phyloP scores from a whole-genome alignment of 92 coral and sea anemone genomes.

The Montipora capitata region DNA sequence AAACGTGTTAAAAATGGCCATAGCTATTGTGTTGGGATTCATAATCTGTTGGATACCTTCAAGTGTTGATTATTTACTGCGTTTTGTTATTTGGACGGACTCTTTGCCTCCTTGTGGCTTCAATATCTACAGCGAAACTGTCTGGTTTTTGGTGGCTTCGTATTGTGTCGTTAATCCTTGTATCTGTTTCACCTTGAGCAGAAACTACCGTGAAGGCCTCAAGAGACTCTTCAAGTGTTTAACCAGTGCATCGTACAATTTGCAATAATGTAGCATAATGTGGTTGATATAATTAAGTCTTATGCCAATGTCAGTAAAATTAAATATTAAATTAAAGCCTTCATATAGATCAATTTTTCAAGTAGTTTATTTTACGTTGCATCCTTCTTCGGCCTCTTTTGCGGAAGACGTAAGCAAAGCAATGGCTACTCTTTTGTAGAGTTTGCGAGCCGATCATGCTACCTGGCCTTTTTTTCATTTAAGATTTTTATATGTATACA shows the following conservation, averaged over 20 bases:
- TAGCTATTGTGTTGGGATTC: conserved; percentile 28
- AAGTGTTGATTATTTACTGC: not conserved
- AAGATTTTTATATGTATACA: no score
- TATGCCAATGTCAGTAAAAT: no score
- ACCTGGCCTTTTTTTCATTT: no score
- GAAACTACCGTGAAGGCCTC: conserved; percentile 9
- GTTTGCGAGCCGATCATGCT: no score
- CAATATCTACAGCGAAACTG: not conserved
- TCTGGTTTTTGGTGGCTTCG: not conserved
- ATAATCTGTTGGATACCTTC: conserved; percentile 1
- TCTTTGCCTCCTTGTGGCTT: not conserved
- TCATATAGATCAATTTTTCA: no score
- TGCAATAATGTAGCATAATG: no score
- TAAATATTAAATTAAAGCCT: no score
- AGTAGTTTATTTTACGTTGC: no score
- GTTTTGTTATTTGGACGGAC: not conserved
- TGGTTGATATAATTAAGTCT: no score
- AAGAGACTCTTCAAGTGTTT: not conserved
- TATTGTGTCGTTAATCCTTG: conserved; percentile 22
- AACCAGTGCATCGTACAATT: not conserved
- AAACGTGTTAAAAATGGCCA: conserved; percentile 12
- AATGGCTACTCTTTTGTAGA: no score
- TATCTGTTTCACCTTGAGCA: conserved; percentile 7
- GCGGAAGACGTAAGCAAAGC: no score
- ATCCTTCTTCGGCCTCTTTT: no score